A percentile compares a stretch with the other conserved stretches of the same genome.
Conservation (phyloP, 2,113 vertebrate genomes). For the Cyprinodon tularosa region DNA sequence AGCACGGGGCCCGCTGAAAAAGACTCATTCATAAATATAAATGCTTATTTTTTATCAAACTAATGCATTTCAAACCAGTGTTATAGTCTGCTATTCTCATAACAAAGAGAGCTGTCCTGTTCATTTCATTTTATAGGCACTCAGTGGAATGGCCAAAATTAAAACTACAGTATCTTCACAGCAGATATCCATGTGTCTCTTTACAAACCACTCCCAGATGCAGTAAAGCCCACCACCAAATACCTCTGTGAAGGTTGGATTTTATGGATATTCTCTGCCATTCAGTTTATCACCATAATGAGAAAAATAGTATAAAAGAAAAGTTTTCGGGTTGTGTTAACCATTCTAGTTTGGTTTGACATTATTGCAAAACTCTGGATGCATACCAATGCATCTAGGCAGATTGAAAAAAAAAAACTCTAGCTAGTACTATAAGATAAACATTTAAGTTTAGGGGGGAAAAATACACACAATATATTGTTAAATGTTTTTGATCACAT, state of each 20-base stretch:
- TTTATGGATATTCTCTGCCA: conserved; percentile 45
- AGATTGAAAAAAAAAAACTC: not conserved
- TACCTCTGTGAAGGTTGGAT: conserved; percentile 52
- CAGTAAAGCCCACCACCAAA: conserved; percentile 46
- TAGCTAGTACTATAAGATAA: not conserved
- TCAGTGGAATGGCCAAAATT: conserved; percentile 63
- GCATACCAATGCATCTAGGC: not conserved
- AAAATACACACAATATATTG: not conserved
- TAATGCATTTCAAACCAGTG: conserved; percentile 64
- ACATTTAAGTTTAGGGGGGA: not conserved
- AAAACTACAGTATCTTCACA: conserved; percentile 49
- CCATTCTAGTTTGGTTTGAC: conserved; percentile 21
- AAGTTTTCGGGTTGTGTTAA: conserved; percentile 8
- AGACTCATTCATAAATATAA: conserved; percentile 67
- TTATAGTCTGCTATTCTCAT: conserved; percentile 37
- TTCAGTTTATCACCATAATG: conserved; percentile 27
- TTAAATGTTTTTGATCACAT: too few species aligned
- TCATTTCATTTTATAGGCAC: conserved; percentile 61
- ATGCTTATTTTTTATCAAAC: conserved; percentile 72
- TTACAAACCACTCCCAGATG: conserved; percentile 47
- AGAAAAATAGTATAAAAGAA: conserved; percentile 7
- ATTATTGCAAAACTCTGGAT: conserved; percentile 27
- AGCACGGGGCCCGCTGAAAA: conserved; percentile 23
- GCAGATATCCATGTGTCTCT: conserved; percentile 33
- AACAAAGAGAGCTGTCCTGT: conserved; percentile 59